A percentile compares a stretch with the other conserved stretches of the same genome.
Evolutionary conservation across 1,140 invertebrate species (phyloP).

Genomic region (Kradibia gibbosae): DNA sequence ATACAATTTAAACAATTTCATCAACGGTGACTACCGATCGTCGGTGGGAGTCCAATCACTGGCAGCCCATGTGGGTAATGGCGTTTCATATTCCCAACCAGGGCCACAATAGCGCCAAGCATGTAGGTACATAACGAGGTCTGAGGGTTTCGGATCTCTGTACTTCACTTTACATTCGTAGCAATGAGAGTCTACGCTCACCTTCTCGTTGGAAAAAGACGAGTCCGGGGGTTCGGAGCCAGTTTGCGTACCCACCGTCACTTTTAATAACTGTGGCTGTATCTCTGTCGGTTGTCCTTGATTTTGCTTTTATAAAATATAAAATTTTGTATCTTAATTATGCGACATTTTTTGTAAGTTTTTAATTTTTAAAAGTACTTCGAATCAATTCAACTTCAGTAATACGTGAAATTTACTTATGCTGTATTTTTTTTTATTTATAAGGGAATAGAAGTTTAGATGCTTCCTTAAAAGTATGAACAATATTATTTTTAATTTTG

Average conservation of each 20-base stretch:
- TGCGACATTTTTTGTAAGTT: not conserved
- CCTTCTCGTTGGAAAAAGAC: slow-evolving; percentile 81
- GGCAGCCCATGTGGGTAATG: slow-evolving; percentile 89
- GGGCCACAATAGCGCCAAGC: slow-evolving; percentile 94
- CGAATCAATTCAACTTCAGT: too few relatives aligned
- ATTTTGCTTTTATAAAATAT: slow-evolving; percentile 20
- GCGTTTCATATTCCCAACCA: slow-evolving; percentile 91
- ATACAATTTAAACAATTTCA: not conserved
- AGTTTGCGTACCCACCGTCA: slow-evolving; percentile 87
- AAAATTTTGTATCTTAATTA: not conserved
- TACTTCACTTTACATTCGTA: slow-evolving; percentile 94
- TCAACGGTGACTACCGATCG: slow-evolving; percentile 65
- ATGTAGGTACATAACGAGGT: slow-evolving; percentile 96
- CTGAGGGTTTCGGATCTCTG: slow-evolving; percentile 89
- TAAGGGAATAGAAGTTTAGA: too few relatives aligned
- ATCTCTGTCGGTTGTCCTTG: slow-evolving; percentile 49
- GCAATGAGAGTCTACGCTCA: slow-evolving; percentile 89
- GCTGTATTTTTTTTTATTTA: too few relatives aligned
- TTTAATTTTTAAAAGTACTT: not conserved
- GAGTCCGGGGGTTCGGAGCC: slow-evolving; percentile 82
- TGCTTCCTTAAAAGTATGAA: too few relatives aligned
- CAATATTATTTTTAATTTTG: too few relatives aligned
- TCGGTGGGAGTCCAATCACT: slow-evolving; percentile 83
- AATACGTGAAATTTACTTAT: too few relatives aligned
- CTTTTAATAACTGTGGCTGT: slow-evolving; percentile 70